Evolutionary conservation across 2,797 vertebrate genomes (phyloP).

Genomic region (Sebastes matsubarae): DNA sequence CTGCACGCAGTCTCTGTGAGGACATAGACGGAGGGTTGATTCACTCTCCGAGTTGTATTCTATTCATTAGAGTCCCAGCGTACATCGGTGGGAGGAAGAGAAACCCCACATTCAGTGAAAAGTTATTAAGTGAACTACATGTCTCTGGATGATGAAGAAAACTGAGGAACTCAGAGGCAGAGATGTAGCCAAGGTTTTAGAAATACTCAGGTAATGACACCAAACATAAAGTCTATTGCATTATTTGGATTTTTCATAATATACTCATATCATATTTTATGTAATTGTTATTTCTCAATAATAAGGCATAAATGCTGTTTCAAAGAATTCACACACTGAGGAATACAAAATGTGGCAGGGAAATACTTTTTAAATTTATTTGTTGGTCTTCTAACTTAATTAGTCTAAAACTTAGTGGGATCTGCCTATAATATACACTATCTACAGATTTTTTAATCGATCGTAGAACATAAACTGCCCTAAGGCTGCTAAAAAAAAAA

Average conservation of each 20-base stretch:
- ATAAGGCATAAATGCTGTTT: background rate
- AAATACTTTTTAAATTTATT: background rate
- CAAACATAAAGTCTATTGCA: background rate
- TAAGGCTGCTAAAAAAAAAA: background rate
- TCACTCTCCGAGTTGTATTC: background rate
- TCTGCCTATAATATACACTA: background rate
- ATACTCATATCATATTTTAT: background rate
- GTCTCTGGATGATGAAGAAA: background rate
- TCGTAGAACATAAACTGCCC: background rate
- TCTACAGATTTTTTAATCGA: background rate
- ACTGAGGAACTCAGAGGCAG: background rate
- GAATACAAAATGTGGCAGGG: background rate
- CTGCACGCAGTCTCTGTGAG: slow-evolving; percentile 92
- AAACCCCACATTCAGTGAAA: background rate
- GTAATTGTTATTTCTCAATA: background rate
- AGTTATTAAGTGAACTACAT: background rate
- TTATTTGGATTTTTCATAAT: background rate
- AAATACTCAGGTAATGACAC: background rate
- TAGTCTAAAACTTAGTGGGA: background rate
- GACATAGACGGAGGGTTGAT: background rate
- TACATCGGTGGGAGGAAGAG: background rate
- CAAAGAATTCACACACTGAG: background rate
- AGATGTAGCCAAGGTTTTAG: background rate
- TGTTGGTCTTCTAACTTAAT: background rate
- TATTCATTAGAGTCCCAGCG: background rate